A percentile compares a stretch with the other conserved stretches of the same genome.
Evolutionary conservation across 2,888 invertebrate genomes (phyloP).

Genomic region (Athrips mouffetella): DNA sequence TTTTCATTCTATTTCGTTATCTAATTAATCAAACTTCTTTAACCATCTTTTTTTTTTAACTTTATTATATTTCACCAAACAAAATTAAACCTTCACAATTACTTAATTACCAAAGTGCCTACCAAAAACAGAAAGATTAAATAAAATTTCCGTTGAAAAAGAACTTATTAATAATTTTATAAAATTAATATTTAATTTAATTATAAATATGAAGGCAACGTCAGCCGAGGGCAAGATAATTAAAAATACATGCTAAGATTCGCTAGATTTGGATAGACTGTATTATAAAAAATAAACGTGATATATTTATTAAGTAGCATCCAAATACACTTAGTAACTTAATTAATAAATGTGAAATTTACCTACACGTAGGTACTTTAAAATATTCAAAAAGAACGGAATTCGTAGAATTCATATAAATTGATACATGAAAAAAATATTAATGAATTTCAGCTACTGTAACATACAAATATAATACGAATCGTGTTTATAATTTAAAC

Average conservation of each 20-base stretch:
- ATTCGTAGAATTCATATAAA: slow-evolving; percentile 22
- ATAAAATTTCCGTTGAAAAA: too few relatives aligned
- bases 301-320: slow-evolving; percentile 20
- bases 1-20: not conserved
- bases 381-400: slow-evolving; percentile 1
- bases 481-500: too few relatives aligned
- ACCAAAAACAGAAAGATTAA: slow-evolving; percentile 44
- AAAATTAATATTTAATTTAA: not conserved
- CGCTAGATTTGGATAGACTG: slow-evolving; percentile 25
- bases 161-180: slow-evolving; percentile 20
- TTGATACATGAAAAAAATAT: not conserved
- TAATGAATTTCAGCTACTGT: too few relatives aligned
- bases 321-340: not conserved
- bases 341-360: not conserved
- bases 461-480: too few relatives aligned
- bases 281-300: slow-evolving; percentile 25
- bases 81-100: not conserved
- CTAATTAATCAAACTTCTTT: not conserved
- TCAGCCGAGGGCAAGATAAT: not conserved
- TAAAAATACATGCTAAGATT: slow-evolving; percentile 12
- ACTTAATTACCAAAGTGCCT: slow-evolving; percentile 47
- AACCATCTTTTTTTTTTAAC: not conserved
- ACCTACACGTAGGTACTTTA: not conserved
- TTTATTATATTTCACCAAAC: not conserved
- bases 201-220: not conserved